Evolutionary conservation across 2,797 vertebrate genomes (phyloP).

Genomic region (Girardinus metallicus): DNA sequence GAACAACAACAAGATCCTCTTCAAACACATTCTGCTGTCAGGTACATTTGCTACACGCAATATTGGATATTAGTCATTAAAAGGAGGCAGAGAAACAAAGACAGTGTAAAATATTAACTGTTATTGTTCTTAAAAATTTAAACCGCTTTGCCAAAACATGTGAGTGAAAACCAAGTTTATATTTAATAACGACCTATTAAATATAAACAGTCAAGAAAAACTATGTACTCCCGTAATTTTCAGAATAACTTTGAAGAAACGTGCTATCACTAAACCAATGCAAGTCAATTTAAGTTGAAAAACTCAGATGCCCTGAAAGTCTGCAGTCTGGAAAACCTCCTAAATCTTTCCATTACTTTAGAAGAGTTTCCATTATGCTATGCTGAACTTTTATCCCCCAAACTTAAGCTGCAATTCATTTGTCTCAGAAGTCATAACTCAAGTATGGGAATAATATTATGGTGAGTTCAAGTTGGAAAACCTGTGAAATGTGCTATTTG

Average conservation of each 20-base stretch:
- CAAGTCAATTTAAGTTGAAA: slow-evolving; percentile 40
- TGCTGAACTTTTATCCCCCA: neutral
- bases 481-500: neutral
- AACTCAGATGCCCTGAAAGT: slow-evolving; percentile 9
- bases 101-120: slow-evolving; percentile 11
- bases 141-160: slow-evolving; percentile 35
- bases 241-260: slow-evolving; percentile 37
- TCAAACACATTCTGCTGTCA: slow-evolving; percentile 53
- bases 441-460: neutral
- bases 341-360: neutral
- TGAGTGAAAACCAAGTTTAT: neutral
- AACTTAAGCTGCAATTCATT: neutral
- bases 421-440: neutral
- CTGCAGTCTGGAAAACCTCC: neutral
- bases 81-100: slow-evolving; percentile 14
- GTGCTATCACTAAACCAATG: slow-evolving; percentile 27
- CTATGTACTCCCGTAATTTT: slow-evolving; percentile 26
- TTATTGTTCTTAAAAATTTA: slow-evolving; percentile 18
- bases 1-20: slow-evolving; percentile 53
- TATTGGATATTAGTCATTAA: slow-evolving; percentile 60
- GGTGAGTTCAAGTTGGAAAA: neutral
- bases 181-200: slow-evolving; percentile 11
- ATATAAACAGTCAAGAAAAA: slow-evolving; percentile 47
- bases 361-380: neutral
- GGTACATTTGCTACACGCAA: slow-evolving; percentile 26